Conservation (phyloP, 1,140 invertebrate species). For the Patella vulgata region DNA sequence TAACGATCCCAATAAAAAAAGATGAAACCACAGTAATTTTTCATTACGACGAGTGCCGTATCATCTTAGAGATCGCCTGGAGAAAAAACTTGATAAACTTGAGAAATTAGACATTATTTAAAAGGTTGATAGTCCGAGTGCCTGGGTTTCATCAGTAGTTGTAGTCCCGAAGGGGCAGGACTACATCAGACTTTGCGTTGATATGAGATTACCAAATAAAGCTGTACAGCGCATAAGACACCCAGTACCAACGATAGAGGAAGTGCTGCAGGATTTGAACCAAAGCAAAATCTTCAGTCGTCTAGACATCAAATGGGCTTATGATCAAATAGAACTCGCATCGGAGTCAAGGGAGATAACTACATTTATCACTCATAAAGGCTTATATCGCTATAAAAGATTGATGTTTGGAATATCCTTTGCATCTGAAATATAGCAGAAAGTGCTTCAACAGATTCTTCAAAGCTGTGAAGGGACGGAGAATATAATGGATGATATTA, state of each 20-base stretch:
- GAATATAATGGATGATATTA: conserved; percentile 46
- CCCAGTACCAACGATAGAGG: conserved; percentile 48
- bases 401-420: conserved; percentile 38
- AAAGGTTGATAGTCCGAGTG: conserved; percentile 33
- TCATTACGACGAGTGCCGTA: conserved; percentile 1
- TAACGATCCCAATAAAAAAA: not conserved
- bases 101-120: conserved; percentile 44
- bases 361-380: conserved; percentile 39
- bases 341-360: conserved; percentile 37
- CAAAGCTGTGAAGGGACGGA: conserved; percentile 31
- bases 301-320: conserved; percentile 44
- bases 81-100: conserved; percentile 34
- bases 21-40: not conserved
- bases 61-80: conserved; percentile 4
- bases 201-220: conserved; percentile 48
- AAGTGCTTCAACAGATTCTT: conserved; percentile 32
- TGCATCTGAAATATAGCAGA: conserved; percentile 42
- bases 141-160: conserved; percentile 49
- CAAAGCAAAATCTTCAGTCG: conserved; percentile 42
- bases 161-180: conserved; percentile 36
- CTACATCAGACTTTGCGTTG: conserved; percentile 52
- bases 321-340: conserved; percentile 40
- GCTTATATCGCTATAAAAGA: conserved; percentile 34
- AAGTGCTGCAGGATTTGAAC: conserved; percentile 42
- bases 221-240: conserved; percentile 47